Base-by-base conservation (phyloP, 2,888 invertebrate genomes). In the Nipponacmea schrenckii region DNA sequence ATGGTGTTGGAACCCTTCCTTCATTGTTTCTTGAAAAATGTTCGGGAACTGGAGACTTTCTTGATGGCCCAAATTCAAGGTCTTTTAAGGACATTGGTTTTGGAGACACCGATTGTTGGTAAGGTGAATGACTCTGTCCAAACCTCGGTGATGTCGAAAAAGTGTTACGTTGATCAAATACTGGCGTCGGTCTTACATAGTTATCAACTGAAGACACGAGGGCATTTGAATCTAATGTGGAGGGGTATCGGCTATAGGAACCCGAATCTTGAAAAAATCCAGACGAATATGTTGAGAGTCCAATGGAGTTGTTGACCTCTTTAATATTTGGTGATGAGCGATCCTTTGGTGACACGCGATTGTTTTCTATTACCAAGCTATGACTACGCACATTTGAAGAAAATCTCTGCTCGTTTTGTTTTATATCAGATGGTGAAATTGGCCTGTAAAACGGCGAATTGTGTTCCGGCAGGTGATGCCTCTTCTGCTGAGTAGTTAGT, bases 1-100 rank as follows among this genome's bases (percentile, higher is more conserved):
- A 56, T 1, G 68, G 68, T 8, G 68, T 68, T 39, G 62, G 68
- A 10, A 39, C 44, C 20, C 68, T 50, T 56, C 31, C 68, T 20
- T 31, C 62, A 20, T n/a, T 26, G 24, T 46, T 44, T 26, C 24
- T 45, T 10, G 45, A 26, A 24, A 24, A 10, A 2, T 20, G 20
- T 20, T 20, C 10, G 20, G 20, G 8, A 24, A 56, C 24, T 14
- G 14, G 20, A 56, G 20, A 24, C 0, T 56, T 24, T 20, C 24
- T 10, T 10, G 56, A 56, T 14, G 56, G 56, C 12, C 56, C 56
- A 56, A 56, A 56, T 24, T 20, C 12, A 24, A 56, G 24, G 2
- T 56, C 56, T 56, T 14, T 24, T 10, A 20, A 10, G 0, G 56
- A 24, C 56, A 56, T 20, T 8, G 39, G 39, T 10, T 39, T 39